These are phyloP conservation scores for Lepidonotus clava DNA, from an alignment of 2,888 invertebrate genomes.

Conservation along the genomic window DNA sequence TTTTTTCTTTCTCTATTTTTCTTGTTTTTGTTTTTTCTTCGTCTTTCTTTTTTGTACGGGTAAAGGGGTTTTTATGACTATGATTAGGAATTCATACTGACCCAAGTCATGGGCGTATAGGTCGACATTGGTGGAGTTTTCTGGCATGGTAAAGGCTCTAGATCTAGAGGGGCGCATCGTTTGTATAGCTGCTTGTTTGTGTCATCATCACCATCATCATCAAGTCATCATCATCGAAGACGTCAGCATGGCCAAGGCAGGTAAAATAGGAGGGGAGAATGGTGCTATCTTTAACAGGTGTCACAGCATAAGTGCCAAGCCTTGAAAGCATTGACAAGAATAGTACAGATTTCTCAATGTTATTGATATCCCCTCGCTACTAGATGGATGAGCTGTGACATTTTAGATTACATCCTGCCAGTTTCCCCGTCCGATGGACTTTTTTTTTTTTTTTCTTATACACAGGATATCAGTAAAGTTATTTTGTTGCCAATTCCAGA, in stretches of 20 bases:
- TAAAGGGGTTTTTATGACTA: too few species aligned
- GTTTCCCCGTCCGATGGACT: too few species aligned
- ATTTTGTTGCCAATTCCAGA: too few species aligned
- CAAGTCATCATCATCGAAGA: slow-evolving; percentile 31
- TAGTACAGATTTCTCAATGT: neutral
- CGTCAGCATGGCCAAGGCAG: slow-evolving; percentile 42
- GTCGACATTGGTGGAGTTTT: slow-evolving; percentile 20
- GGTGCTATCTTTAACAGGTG: slow-evolving; percentile 15
- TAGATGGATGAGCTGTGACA: neutral
- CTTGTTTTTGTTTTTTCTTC: too few species aligned
- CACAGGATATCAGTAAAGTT: too few species aligned
- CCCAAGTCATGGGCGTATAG: slow-evolving; percentile 39
- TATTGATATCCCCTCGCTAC: neutral
- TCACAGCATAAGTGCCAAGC: too few species aligned
- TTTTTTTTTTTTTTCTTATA: too few species aligned
- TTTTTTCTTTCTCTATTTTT: too few species aligned
- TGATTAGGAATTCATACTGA: slow-evolving; percentile 40
- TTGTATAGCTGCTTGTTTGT: slow-evolving; percentile 39
- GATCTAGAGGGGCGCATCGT: slow-evolving; percentile 48
- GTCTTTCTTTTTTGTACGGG: too few species aligned
- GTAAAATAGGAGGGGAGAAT: neutral
- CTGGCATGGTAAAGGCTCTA: slow-evolving; percentile 48
- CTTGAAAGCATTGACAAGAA: neutral
- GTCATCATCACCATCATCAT: slow-evolving; percentile 8
- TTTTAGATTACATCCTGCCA: too few species aligned